Evolutionary conservation across 2,888 invertebrate species (phyloP).

Genomic region (Megamerina dolium): DNA sequence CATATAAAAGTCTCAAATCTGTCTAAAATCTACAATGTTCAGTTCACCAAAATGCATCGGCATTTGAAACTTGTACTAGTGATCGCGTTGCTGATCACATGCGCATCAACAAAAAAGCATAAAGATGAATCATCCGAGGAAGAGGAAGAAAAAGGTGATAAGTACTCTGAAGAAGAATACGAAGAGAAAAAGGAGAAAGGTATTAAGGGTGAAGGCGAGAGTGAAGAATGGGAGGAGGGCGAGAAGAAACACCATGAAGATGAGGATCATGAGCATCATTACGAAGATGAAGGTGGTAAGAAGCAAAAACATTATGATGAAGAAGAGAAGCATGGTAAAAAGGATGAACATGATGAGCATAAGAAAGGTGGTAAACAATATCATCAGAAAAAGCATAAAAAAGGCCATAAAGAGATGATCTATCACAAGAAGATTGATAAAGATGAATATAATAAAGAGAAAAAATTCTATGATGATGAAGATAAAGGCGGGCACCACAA

Average conservation of each 20-base stretch:
- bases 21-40: not conserved
- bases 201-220: conserved; percentile 70
- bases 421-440: conserved; percentile 82
- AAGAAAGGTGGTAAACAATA: conserved; percentile 75
- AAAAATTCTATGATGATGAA: conserved; percentile 82
- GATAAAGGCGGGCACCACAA: conserved; percentile 79
- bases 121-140: conserved; percentile 40
- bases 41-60: conserved; percentile 24
- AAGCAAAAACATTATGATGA: conserved; percentile 76
- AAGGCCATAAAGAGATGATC: conserved; percentile 76
- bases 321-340: conserved; percentile 67
- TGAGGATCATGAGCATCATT: conserved; percentile 70
- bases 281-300: conserved; percentile 71
- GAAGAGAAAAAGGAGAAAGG: conserved; percentile 63
- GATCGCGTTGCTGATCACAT: conserved; percentile 33
- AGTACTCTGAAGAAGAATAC: conserved; percentile 40
- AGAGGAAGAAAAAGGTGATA: conserved; percentile 43
- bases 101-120: conserved; percentile 30
- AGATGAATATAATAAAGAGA: conserved; percentile 80
- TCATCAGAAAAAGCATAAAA: conserved; percentile 78
- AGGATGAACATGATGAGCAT: conserved; percentile 70
- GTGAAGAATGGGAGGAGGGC: conserved; percentile 72
- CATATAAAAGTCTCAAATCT: not conserved
- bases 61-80: conserved; percentile 35
- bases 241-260: conserved; percentile 73